These are phyloP conservation scores for Brachyptera risi DNA, from an alignment of 2,888 invertebrate species.

Conservation along the genomic window DNA sequence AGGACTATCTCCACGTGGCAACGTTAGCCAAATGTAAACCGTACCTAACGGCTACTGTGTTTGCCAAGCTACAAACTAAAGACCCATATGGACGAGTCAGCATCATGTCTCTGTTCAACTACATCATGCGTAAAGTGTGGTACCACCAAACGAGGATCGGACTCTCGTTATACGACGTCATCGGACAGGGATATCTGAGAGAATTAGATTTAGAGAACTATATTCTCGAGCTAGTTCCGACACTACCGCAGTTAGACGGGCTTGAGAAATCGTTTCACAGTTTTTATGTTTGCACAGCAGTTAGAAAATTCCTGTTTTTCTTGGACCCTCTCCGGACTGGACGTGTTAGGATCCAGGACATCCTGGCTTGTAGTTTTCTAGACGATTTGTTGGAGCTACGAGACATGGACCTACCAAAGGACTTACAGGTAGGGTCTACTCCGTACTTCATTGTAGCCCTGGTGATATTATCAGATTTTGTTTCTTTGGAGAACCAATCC, in stretches of 20 bases:
- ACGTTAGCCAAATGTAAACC: conserved; percentile 68
- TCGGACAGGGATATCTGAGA: conserved; percentile 84
- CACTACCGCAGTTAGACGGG: conserved; percentile 83
- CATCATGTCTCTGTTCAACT: conserved; percentile 88
- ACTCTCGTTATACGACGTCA: conserved; percentile 86
- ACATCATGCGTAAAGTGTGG: conserved; percentile 94
- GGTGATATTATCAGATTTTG: no score
- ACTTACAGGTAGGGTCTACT: no score
- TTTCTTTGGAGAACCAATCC: no score
- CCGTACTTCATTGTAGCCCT: no score
- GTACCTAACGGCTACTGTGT: conserved; percentile 82
- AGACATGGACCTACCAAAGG: conserved; percentile 79
- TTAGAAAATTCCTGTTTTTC: conserved; percentile 94
- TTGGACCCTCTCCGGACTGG: conserved; percentile 86
- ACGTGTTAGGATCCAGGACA: conserved; percentile 84
- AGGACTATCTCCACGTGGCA: conserved; percentile 77
- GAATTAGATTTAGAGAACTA: conserved; percentile 95
- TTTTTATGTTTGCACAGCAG: conserved; percentile 95
- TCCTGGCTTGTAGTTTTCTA: conserved; percentile 85
- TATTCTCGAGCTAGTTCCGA: conserved; percentile 88
- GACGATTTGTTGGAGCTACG: conserved; percentile 88
- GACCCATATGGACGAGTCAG: conserved; percentile 85
- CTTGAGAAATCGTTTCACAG: conserved; percentile 90
- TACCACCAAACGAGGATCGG: conserved; percentile 91
- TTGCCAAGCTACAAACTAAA: conserved; percentile 80